These are phyloP conservation scores for Aptenodytes forsteri DNA, from an alignment of 2,113 vertebrate species.

Conservation along the genomic window DNA sequence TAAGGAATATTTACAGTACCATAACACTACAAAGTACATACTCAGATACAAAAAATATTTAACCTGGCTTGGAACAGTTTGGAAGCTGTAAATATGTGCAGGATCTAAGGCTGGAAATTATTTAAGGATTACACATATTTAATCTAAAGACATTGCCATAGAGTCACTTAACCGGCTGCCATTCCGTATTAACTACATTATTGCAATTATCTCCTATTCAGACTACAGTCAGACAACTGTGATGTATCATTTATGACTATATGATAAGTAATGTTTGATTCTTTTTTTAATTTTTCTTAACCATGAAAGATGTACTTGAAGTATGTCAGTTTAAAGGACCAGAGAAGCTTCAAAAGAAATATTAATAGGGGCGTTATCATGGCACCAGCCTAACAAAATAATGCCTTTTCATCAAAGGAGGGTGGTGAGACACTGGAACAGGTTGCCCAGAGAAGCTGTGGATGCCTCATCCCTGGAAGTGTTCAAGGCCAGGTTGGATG, in stretches of 20 bases:
- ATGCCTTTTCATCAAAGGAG: neutral
- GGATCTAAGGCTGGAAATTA: neutral
- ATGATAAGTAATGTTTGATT: neutral
- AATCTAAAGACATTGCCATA: neutral
- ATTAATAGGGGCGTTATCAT: neutral
- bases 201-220: neutral
- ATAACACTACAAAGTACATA: neutral
- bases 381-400: neutral
- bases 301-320: neutral
- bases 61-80: neutral
- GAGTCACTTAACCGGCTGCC: neutral
- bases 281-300: neutral
- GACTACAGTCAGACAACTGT: neutral
- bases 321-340: neutral
- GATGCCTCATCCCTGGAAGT: neutral
- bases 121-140: neutral
- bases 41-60: neutral
- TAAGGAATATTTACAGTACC: neutral
- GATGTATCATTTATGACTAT: slow-evolving; percentile 7
- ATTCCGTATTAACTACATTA: neutral
- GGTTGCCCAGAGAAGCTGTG: neutral
- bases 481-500: neutral
- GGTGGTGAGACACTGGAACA: neutral
- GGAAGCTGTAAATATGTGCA: neutral
- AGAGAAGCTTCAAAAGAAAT: neutral